Conservation (phyloP, 1,140 invertebrate species). For the Zaprionus ghesquierei region DNA sequence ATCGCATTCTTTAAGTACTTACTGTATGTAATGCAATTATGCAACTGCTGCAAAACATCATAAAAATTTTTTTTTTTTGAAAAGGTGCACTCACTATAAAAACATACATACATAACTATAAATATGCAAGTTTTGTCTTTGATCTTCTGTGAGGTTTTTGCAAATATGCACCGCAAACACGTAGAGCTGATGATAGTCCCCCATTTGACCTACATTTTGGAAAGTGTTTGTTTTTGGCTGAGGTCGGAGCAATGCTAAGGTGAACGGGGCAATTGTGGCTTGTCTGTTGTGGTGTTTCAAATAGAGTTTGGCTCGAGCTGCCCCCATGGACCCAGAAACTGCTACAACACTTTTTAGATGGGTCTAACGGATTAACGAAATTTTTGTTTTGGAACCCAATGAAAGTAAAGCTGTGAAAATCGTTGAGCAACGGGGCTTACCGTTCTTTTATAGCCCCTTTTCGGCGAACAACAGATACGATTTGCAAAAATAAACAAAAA, state of each 20-base stretch:
- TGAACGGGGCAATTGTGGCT: slow-evolving; percentile 28
- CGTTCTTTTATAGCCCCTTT: slow-evolving; percentile 11
- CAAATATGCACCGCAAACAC: slow-evolving; percentile 63
- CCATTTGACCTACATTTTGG: slow-evolving; percentile 49
- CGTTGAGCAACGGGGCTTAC: background rate
- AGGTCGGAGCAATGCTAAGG: slow-evolving; percentile 74
- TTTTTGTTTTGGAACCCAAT: background rate
- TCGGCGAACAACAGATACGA: background rate
- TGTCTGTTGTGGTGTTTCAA: background rate
- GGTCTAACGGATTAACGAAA: background rate
- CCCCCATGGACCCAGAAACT: background rate
- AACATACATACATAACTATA: slow-evolving; percentile 4
- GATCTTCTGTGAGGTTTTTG: slow-evolving; percentile 44
- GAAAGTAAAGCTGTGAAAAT: background rate
- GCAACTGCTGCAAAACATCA: slow-evolving; percentile 54
- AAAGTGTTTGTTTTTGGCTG: slow-evolving; percentile 22
- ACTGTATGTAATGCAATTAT: slow-evolving; percentile 7
- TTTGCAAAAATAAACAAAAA: background rate
- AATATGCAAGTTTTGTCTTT: slow-evolving; percentile 54
- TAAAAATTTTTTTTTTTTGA: slow-evolving; percentile 46
- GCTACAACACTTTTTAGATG: background rate
- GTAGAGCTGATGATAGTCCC: slow-evolving; percentile 27
- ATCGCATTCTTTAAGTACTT: background rate
- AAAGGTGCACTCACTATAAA: background rate
- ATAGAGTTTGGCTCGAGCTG: background rate